A percentile compares a stretch with the other conserved stretches of the same genome.
phyloP scores from a whole-genome alignment of 2,113 vertebrate genomes.

The Tichodroma muraria region DNA sequence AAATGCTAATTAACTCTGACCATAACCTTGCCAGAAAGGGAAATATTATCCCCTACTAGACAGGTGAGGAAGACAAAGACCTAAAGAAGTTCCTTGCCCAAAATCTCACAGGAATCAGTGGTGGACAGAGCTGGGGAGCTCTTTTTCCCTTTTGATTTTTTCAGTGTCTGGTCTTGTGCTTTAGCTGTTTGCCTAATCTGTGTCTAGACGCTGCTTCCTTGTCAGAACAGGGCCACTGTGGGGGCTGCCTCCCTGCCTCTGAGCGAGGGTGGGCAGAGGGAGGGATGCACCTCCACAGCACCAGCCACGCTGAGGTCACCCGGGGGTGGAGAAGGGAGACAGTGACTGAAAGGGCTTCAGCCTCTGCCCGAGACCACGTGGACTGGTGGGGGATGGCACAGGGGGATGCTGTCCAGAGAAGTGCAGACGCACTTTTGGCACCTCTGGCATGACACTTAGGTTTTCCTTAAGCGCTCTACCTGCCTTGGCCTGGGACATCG shows the following conservation, averaged over 20 bases:
- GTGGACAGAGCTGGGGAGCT: background rate
- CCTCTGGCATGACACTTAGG: fast-evolving
- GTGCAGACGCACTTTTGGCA: background rate
- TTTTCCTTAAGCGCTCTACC: background rate
- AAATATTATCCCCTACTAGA: conserved; percentile 18
- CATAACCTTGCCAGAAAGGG: background rate
- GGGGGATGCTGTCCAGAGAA: background rate
- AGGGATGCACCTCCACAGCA: background rate
- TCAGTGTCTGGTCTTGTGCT: background rate
- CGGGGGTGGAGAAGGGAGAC: fast-evolving
- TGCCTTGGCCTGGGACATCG: fast-evolving
- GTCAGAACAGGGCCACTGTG: background rate
- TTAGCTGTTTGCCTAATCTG: background rate
- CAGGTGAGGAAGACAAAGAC: background rate
- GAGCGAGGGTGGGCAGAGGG: background rate
- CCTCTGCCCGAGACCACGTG: too few species aligned
- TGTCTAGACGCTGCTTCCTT: background rate
- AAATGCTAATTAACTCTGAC: conserved; percentile 20
- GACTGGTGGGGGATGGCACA: background rate
- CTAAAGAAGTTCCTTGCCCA: background rate
- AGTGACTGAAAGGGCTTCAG: background rate
- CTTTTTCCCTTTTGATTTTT: background rate
- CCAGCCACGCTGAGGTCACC: fast-evolving
- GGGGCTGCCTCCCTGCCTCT: background rate
- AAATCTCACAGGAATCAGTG: background rate